These are phyloP conservation scores for Perizoma affinitatum DNA, from an alignment of 2,888 invertebrate genomes.

Conservation along the genomic window DNA sequence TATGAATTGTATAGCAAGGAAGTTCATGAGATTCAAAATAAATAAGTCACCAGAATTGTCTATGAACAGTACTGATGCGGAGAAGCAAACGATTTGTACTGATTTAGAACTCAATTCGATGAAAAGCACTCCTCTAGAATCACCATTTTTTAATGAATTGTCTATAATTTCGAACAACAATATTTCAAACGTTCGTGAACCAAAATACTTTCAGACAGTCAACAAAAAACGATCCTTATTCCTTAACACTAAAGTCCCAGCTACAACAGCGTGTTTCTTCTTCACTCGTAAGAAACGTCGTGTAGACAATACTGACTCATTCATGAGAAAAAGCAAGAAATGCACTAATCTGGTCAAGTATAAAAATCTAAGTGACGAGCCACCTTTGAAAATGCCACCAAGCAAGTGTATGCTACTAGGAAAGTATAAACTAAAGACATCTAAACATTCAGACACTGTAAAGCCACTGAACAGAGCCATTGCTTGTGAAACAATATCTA, in stretches of 20 bases:
- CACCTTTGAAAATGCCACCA: slow-evolving; percentile 55
- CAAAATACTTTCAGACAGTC: not conserved
- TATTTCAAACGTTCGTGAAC: not conserved
- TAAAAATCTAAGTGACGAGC: slow-evolving; percentile 60
- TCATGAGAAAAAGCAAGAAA: slow-evolving; percentile 65
- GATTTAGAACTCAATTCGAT: slow-evolving; percentile 56
- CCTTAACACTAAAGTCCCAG: slow-evolving; percentile 36
- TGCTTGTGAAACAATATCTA: slow-evolving; percentile 35
- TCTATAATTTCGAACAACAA: slow-evolving; percentile 33
- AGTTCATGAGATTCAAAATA: slow-evolving; percentile 29
- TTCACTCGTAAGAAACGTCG: slow-evolving; percentile 48
- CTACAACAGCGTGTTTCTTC: slow-evolving; percentile 54
- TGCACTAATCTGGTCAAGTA: slow-evolving; percentile 72
- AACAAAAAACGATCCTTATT: slow-evolving; percentile 28
- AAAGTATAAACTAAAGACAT: slow-evolving; percentile 45
- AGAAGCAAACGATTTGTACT: slow-evolving; percentile 58
- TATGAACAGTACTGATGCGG: slow-evolving; percentile 47
- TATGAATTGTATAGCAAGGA: slow-evolving; percentile 53
- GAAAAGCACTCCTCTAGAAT: slow-evolving; percentile 32
- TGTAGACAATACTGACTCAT: slow-evolving; percentile 23
- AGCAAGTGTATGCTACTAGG: slow-evolving; percentile 61
- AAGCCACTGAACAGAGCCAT: slow-evolving; percentile 25
- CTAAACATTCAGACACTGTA: slow-evolving; percentile 30
- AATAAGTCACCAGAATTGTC: slow-evolving; percentile 43
- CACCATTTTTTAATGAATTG: slow-evolving; percentile 36